Evolutionary conservation across 2,888 invertebrate genomes (phyloP), one percentile per base, ranked within the genome.

Genomic region (Cosmia pyralina): DNA sequence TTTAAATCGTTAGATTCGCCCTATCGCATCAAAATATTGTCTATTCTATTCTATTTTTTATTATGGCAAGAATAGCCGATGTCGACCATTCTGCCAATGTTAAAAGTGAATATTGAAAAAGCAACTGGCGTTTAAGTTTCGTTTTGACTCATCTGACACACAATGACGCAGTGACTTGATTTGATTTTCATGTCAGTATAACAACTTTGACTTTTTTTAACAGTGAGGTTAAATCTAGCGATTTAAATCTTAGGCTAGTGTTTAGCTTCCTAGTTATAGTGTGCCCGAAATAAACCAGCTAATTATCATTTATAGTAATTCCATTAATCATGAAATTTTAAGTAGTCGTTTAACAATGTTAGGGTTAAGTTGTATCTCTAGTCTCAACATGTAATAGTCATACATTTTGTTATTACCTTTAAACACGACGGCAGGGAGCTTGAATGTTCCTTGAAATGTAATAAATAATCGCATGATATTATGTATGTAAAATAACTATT

Each of bases 331-430:
- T 75, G 82, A 89, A 88, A 84, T 87, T 87, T 82, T 83, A 83
- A 87, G 85, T 81, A 85, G 77, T 65, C 67, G 57, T 84, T 55
- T 89, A 88, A 88, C 84, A 75, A 82, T 84, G 77, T 87, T 90
- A 89, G 89, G 60, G 88, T 88, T 93, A 94, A 92, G 92, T 92
- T 94, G 90, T 93, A 92, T 91, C 88, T 95, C 95, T 95, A 95
- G 95, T 95, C 95, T 93, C 92, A 92, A 93, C 87, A 89, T 90
- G 90, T 93, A 90, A 88, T 94, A 94, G 93, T 94, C 92, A 93
- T 95, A 94, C 89, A 92, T 91, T 38, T 93, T 90, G 90, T 90
- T 90, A 90, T 90, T 87, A 88, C 82, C 85, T 88, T 91, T 88
- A 62, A 77, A 70, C 71, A 75, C 59, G 69, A 79, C 48, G 59